These are phyloP conservation scores for Pollenia amentaria DNA, from an alignment of 2,888 invertebrate genomes.

Conservation along the genomic window DNA sequence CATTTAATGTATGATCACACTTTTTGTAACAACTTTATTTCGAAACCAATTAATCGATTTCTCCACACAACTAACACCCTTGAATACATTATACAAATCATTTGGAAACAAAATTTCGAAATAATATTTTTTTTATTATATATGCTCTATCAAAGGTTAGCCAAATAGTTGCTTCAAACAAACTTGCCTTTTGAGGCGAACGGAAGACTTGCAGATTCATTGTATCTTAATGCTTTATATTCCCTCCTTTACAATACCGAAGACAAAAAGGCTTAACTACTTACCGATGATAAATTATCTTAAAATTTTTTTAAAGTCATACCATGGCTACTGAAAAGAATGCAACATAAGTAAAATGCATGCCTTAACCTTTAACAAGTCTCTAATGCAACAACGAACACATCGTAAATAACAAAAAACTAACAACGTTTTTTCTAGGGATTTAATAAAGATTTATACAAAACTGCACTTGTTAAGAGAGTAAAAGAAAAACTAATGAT, in stretches of 20 bases:
- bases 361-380: slow-evolving; percentile 2
- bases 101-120: not conserved
- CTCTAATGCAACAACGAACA: not conserved
- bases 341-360: slow-evolving; percentile 32
- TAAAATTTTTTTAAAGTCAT: slow-evolving; percentile 61
- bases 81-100: slow-evolving; percentile 21
- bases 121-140: not conserved
- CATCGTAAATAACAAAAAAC: not conserved
- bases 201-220: slow-evolving; percentile 60
- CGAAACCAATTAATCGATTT: slow-evolving; percentile 29
- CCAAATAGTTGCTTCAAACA: not conserved
- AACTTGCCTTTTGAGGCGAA: not conserved
- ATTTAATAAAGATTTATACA: slow-evolving; percentile 57
- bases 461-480: not conserved
- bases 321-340: slow-evolving; percentile 14
- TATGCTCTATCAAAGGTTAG: not conserved
- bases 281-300: slow-evolving; percentile 66
- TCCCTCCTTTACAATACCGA: not conserved
- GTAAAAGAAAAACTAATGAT: slow-evolving; percentile 2
- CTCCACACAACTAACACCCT: not conserved
- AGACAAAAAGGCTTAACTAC: too few species aligned
- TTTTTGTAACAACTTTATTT: not conserved
- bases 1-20: slow-evolving; percentile 2
- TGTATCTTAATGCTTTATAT: slow-evolving; percentile 46
- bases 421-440: not conserved